Percentiles rank a stretch among this genome's conserved stretches.
These are phyloP conservation scores for Malacoraja senta DNA, from an alignment of 2,797 vertebrate genomes.

Conservation along the genomic window DNA sequence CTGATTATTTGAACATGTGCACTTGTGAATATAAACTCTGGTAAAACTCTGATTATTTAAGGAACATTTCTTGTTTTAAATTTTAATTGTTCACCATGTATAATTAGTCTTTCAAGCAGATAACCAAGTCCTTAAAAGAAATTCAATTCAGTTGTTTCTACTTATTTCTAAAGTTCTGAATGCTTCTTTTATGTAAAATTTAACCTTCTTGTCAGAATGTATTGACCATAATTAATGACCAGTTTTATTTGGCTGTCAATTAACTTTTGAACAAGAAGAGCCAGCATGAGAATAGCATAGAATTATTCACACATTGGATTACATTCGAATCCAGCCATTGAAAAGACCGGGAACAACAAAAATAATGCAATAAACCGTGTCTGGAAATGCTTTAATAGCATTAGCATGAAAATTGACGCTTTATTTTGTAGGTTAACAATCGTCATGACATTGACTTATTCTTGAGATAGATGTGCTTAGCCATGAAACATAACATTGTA, in stretches of 20 bases:
- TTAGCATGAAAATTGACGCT: background rate
- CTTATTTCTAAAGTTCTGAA: background rate
- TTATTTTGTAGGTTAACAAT: background rate
- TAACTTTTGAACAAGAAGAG: background rate
- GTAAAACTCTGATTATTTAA: background rate
- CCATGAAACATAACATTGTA: background rate
- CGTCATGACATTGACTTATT: background rate
- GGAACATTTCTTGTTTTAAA: slow-evolving; percentile 24
- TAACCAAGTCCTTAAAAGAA: background rate
- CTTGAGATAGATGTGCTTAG: background rate
- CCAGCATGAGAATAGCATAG: background rate
- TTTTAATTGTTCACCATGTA: background rate
- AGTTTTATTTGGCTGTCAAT: background rate
- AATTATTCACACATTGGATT: background rate
- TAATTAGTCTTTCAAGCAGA: slow-evolving; percentile 21
- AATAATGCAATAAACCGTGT: background rate
- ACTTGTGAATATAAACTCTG: background rate
- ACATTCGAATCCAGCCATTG: background rate
- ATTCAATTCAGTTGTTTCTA: slow-evolving; percentile 9
- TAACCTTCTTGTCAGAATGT: background rate
- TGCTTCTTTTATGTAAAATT: background rate
- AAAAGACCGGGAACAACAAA: background rate
- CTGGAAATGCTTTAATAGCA: background rate
- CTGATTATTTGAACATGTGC: background rate
- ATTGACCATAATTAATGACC: background rate